Conservation (phyloP, 2,113 vertebrate genomes). For the Nymphicus hollandicus region DNA sequence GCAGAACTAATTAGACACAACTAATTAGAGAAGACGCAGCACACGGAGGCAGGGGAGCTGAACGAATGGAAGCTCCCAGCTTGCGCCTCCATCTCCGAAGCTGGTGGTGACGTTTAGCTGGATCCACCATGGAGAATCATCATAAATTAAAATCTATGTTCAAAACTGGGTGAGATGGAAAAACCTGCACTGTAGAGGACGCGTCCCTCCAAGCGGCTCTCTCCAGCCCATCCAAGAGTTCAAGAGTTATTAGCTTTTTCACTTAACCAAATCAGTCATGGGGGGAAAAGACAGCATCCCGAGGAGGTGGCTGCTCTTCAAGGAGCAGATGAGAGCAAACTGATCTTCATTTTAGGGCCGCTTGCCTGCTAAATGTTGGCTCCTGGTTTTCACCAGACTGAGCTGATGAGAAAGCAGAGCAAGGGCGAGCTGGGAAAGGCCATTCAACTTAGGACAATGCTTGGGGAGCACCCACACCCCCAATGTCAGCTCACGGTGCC, state of each 20-base stretch:
- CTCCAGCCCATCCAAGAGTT: background rate
- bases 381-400: background rate
- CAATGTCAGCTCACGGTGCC: background rate
- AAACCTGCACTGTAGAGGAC: background rate
- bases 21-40: background rate
- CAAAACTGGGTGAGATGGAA: background rate
- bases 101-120: background rate
- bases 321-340: background rate
- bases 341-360: background rate
- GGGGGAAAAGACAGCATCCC: background rate
- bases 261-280: background rate
- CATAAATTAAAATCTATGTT: background rate
- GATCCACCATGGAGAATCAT: background rate
- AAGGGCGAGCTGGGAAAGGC: background rate
- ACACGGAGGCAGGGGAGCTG: background rate
- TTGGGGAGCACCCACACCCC: background rate
- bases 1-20: background rate
- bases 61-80: background rate
- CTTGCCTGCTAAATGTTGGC: background rate
- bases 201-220: background rate
- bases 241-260: background rate
- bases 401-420: background rate
- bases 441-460: accelerated
- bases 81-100: background rate
- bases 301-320: background rate